Evolutionary conservation across 2,113 vertebrate species (phyloP).

Genomic region (Ochotona curzoniae): DNA sequence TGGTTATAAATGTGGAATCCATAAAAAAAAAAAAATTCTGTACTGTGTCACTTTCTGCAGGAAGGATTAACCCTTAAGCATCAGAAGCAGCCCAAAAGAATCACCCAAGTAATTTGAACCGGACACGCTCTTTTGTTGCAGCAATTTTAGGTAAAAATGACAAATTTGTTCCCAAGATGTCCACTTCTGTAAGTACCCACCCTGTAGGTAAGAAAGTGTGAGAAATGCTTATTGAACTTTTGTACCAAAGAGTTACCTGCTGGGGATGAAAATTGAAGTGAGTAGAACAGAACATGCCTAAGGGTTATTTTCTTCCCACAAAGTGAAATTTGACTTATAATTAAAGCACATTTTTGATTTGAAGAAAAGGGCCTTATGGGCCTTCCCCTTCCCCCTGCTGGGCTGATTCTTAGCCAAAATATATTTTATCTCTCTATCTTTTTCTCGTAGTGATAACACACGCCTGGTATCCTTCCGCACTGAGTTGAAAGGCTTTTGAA

Average conservation of each 20-base stretch:
- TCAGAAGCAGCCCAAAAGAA: not conserved
- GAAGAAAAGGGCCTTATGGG: not conserved
- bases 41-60: not conserved
- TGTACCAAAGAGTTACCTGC: not conserved
- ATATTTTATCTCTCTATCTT: not conserved
- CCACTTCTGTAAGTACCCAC: not conserved
- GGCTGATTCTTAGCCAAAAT: slow-evolving; percentile 21
- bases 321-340: slow-evolving; percentile 59
- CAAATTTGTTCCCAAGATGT: not conserved
- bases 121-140: not conserved
- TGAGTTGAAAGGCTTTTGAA: slow-evolving; percentile 22
- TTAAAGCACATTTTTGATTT: slow-evolving; percentile 58
- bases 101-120: not conserved
- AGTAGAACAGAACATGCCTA: slow-evolving; percentile 62
- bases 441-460: not conserved
- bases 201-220: not conserved
- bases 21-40: not conserved
- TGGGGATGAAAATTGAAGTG: slow-evolving; percentile 23
- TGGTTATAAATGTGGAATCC: slow-evolving; percentile 64
- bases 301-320: slow-evolving; percentile 40
- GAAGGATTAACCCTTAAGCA: slow-evolving; percentile 31
- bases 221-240: not conserved
- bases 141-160: not conserved
- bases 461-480: not conserved
- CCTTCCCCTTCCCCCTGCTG: not conserved